Percentiles rank a stretch among this genome's conserved stretches.
phyloP scores from a whole-genome alignment of 2,797 vertebrate genomes.

The Neomorphus geoffroyi region DNA sequence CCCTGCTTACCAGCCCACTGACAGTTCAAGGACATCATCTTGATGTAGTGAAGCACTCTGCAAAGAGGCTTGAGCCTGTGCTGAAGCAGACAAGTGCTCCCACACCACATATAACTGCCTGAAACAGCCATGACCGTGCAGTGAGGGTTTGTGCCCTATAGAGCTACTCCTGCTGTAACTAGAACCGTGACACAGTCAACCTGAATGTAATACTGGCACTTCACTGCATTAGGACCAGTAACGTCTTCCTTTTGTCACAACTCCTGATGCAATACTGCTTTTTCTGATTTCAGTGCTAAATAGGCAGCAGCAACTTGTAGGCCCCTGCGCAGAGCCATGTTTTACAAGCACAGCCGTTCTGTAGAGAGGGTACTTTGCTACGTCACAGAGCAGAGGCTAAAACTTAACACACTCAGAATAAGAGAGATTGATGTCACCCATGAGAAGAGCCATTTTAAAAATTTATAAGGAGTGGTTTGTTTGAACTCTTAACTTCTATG shows the following conservation, averaged over 20 bases:
- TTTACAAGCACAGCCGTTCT: not conserved
- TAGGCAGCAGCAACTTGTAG: not conserved
- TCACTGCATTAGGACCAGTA: not conserved
- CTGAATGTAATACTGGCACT: not conserved
- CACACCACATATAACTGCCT: not conserved
- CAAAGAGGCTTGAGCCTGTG: not conserved
- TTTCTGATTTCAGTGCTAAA: not conserved
- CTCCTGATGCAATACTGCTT: not conserved
- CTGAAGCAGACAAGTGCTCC: not conserved
- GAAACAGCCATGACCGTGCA: not conserved
- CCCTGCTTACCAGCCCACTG: not conserved
- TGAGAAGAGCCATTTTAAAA: not conserved
- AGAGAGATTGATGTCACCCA: not conserved
- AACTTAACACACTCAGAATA: not conserved
- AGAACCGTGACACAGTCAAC: not conserved
- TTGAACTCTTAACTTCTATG: not conserved
- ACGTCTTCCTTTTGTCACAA: not conserved
- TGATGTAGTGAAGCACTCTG: not conserved
- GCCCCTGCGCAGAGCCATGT: rapidly evolving
- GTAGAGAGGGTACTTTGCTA: not conserved
- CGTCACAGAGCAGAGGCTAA: not conserved
- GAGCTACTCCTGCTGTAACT: not conserved
- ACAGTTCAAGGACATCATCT: not conserved
- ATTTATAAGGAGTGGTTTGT: not conserved
- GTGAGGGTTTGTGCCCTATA: not conserved